phyloP scores from a whole-genome alignment of 2,888 invertebrate genomes.

The Sisyra terminalis region DNA sequence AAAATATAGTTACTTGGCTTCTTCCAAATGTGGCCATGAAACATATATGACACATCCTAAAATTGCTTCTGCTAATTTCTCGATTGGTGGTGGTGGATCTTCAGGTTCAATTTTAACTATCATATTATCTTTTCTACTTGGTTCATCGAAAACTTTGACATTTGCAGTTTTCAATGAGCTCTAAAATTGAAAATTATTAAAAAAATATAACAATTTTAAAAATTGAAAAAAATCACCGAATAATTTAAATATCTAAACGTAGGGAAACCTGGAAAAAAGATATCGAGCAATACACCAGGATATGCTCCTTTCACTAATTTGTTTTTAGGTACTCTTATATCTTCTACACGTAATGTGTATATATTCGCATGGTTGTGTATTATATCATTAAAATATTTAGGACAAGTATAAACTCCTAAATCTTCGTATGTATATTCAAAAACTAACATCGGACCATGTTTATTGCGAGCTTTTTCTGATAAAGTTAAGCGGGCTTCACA shows the following conservation, averaged over 20 bases:
- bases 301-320: conserved; percentile 52
- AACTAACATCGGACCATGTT: conserved; percentile 73
- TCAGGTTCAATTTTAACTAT: conserved; percentile 46
- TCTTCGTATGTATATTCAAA: conserved; percentile 47
- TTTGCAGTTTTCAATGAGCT: conserved; percentile 43
- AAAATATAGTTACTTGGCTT: conserved; percentile 48
- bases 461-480: conserved; percentile 60
- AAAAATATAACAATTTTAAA: conserved; percentile 11
- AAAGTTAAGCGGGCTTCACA: conserved; percentile 44
- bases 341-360: conserved; percentile 31
- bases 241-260: conserved; percentile 75
- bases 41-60: conserved; percentile 65
- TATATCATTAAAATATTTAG: conserved; percentile 45
- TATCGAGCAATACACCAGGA: conserved; percentile 45
- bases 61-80: conserved; percentile 39
- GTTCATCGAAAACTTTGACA: conserved; percentile 80
- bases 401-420: conserved; percentile 38
- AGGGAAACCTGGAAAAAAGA: conserved; percentile 83
- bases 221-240: conserved; percentile 34
- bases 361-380: conserved; percentile 38
- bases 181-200: conserved; percentile 29
- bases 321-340: conserved; percentile 37
- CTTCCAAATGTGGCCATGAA: conserved; percentile 86
- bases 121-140: conserved; percentile 68
- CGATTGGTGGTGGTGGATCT: conserved; percentile 27